Base-by-base conservation (phyloP, 2,888 invertebrate genomes). In the Hirudinaria manillensis region DNA sequence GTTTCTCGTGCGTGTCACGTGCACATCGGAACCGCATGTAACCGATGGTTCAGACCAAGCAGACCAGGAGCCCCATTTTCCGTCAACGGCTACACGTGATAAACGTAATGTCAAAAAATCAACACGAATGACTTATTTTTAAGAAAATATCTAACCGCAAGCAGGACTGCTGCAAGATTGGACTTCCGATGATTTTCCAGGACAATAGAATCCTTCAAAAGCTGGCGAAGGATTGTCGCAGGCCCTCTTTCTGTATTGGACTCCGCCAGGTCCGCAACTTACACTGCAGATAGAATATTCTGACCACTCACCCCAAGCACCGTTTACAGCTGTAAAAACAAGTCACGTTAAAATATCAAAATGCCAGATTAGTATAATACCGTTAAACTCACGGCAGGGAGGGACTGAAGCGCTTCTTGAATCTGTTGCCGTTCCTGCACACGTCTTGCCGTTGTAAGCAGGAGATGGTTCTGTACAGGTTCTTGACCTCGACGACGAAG, bases 11-110 rank as follows among this genome's bases (percentile, higher is more conserved):
- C 85, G 79, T 0, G 76, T 70, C 29, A 81, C 79, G 32, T 78
- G 76, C 13, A 84, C 85, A 24, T 73, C 78, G 38, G 61, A 29
- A 2, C 83, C 85, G 80, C 85, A 85, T 0, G 82, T 78, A 3
- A 77, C 78, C 75, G 82, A 81, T 77, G 84, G 84, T 3, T 67
- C 27, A 19, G 77, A 76, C 78, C 78, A 78, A 10, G 53, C 29
- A 6, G 53, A 38, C 78, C 78, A 78, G 4, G 19, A 36, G 16
- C 73, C 73, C 73, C 73, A 73, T 13, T 73, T 56, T 36, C 73
- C 73, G 29, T 73, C 73, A 32, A 73, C 65, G 32, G 73, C 73
- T 73, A 38, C 7, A 45, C 13, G n/a, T n/a, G n/a, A n/a, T n/a
- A n/a, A n/a, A n/a, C n/a, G n/a, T n/a, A n/a, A n/a, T n/a, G n/a